A percentile compares a stretch with the other conserved stretches of the same genome.
Evolutionary conservation across 2,797 vertebrate species (phyloP).

Genomic region (Sebastes steindachneri): DNA sequence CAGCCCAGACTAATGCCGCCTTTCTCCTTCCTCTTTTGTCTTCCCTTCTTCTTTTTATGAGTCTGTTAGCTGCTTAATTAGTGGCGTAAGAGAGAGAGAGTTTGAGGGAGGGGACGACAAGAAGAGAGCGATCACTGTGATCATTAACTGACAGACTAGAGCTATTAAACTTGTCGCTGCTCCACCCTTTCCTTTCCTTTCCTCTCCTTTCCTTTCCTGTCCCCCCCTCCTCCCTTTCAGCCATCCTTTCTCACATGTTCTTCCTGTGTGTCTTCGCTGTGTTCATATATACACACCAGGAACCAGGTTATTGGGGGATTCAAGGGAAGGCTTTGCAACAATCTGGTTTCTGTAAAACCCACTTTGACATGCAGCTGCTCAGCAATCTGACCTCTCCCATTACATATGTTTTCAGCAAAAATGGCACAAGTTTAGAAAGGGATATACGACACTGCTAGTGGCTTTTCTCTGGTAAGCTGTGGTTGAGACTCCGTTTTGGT

Average conservation of each 20-base stretch:
- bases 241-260: neutral
- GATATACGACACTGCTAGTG: neutral
- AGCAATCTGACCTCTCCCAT: neutral
- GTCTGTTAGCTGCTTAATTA: constrained; percentile 68
- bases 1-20: constrained; percentile 71
- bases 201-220: neutral
- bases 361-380: neutral
- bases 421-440: neutral
- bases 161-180: constrained; percentile 40
- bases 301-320: neutral
- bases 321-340: neutral
- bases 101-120: constrained; percentile 10
- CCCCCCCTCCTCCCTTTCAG: neutral
- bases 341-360: neutral
- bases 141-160: constrained; percentile 37
- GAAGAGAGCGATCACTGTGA: constrained; percentile 27
- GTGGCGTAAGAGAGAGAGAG: constrained; percentile 31
- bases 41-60: constrained; percentile 39
- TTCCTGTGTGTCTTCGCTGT: neutral
- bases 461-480: neutral
- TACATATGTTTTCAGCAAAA: neutral
- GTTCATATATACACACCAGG: neutral
- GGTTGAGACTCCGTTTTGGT: neutral
- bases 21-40: constrained; percentile 58
- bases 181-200: constrained; percentile 9